A percentile compares a stretch with the other conserved stretches of the same genome.
These are phyloP conservation scores for Hypomesus transpacificus DNA, from an alignment of 2,113 vertebrate genomes.

Conservation along the genomic window DNA sequence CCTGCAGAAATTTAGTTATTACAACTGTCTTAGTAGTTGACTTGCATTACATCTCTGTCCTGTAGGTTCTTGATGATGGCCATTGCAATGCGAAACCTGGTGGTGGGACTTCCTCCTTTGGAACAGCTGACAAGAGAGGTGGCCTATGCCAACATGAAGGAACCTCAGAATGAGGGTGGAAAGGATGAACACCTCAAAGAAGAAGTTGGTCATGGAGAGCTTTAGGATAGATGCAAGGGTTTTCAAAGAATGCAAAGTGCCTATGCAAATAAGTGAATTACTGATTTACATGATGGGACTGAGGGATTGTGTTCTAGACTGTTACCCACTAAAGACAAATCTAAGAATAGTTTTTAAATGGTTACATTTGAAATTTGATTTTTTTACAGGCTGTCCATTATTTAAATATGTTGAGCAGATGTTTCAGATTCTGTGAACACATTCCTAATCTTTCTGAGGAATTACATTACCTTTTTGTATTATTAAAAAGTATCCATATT, in stretches of 20 bases:
- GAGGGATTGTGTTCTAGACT: not conserved
- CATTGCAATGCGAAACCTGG: constrained; percentile 86
- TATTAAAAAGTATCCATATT: not conserved
- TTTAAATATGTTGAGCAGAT: not conserved
- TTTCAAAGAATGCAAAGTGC: not conserved
- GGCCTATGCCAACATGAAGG: constrained; percentile 80
- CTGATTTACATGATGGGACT: not conserved
- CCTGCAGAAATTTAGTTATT: not conserved
- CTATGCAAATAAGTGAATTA: not conserved
- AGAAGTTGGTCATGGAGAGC: constrained; percentile 67
- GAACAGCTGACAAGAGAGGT: constrained; percentile 86
- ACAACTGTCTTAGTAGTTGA: not conserved
- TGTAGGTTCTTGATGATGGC: constrained; percentile 85
- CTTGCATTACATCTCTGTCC: not conserved
- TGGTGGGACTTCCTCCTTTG: constrained; percentile 78
- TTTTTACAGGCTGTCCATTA: not conserved
- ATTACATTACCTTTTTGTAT: not conserved
- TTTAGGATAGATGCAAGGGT: constrained; percentile 43
- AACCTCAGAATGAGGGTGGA: constrained; percentile 43
- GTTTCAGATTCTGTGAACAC: too few species aligned
- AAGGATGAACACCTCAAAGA: constrained; percentile 58
- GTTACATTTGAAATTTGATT: not conserved
- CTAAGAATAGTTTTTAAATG: not conserved
- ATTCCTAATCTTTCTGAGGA: too few species aligned
- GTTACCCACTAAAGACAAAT: too few species aligned